Base-by-base conservation (phyloP, 1,140 invertebrate species). In the Chelonus insularis region DNA sequence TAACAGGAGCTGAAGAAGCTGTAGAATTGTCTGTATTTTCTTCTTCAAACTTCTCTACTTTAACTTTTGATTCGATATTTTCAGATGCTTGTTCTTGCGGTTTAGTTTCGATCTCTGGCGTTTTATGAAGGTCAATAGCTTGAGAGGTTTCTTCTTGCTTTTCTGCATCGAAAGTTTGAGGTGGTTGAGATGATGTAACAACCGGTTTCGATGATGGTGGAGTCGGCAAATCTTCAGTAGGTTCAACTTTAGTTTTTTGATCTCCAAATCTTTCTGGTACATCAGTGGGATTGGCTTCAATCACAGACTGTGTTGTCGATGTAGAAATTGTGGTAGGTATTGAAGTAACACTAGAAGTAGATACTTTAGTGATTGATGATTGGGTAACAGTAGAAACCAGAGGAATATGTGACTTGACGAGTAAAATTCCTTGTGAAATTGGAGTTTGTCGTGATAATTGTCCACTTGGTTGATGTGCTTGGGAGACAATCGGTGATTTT, bases 401-500 rank as follows among this genome's bases (percentile, higher is more conserved):
- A 18, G 75, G 71, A 20, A 75, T 54, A n/a, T 72, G 76, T 18
- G 72, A 48, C n/a, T 78, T 78, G 0, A 65, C 39, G 1, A 71
- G 20, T 1, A 71, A 59, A 32, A 62, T 56, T 9, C 43, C 56
- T 47, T 69, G 72, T 1, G 70, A 25, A 0, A 71, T 39, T 1
- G 66, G 41, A 1, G 67, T 55, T 8, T 65, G 60, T 36, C 50
- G 62, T 25, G 52, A 4, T 37, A 36, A n/a, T 47, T 29, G 50
- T 16, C 11, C 48, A 16, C 14, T 9, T 25, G 37, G 50, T 39
- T 51, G 64, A 36, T 45, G 39, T 6, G 23, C 23, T 48, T 63
- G 61, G 20, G 11, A 23, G 18, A 58, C 23, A 43, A 54, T 43
- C 9, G 60, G 50, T 7, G 43, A 2, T 16, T 64, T 57, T 0